A percentile compares a stretch with the other conserved stretches of the same genome.
phyloP scores from a whole-genome alignment of 2,113 vertebrate species.

The Malaclemys terrapin region DNA sequence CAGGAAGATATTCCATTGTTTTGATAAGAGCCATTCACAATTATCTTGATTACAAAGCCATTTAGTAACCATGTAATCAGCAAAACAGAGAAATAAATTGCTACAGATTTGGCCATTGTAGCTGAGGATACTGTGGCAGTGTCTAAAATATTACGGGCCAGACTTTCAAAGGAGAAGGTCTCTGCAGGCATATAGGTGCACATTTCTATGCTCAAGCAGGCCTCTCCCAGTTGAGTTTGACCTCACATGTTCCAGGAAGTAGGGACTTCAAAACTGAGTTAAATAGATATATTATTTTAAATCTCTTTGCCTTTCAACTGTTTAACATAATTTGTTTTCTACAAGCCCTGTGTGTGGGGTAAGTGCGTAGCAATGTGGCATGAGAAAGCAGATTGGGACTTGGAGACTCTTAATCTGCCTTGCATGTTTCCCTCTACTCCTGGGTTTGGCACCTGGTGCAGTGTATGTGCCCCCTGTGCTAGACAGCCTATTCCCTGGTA shows the following conservation, averaged over 20 bases:
- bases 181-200: background rate
- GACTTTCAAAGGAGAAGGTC: background rate
- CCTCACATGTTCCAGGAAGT: background rate
- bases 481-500: too few species aligned
- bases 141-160: rapidly evolving
- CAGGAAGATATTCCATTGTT: conserved; percentile 28
- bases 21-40: background rate
- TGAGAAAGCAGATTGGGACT: background rate
- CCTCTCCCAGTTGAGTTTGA: background rate
- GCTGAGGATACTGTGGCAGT: background rate
- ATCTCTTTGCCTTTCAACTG: rapidly evolving
- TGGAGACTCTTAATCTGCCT: background rate
- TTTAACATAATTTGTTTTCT: rapidly evolving
- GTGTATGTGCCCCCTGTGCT: background rate
- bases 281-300: background rate
- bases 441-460: background rate
- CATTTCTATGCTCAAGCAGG: background rate
- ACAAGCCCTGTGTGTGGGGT: background rate
- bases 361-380: background rate
- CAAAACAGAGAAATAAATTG: background rate
- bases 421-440: background rate
- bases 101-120: background rate
- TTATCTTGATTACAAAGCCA: conserved; percentile 3
- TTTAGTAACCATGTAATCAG: conserved; percentile 30
- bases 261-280: background rate